Evolutionary conservation across 2,888 invertebrate genomes (phyloP).

Genomic region (Sarcophaga rosellei): DNA sequence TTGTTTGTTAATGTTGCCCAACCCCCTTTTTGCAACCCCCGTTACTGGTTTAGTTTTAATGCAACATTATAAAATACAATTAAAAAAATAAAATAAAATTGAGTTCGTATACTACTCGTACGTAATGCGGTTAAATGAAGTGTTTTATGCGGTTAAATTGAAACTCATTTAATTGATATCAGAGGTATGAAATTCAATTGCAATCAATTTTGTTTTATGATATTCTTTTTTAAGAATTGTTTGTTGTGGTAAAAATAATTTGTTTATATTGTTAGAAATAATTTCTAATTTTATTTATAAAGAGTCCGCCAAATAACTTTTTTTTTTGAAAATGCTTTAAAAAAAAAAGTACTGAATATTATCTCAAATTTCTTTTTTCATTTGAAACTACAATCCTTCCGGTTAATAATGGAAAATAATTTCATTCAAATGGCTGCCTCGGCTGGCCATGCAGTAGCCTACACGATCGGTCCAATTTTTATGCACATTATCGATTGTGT

Average conservation of each 20-base stretch:
- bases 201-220: not conserved
- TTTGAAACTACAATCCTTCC: too few species aligned
- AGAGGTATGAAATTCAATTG: not conserved
- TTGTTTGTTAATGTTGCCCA: not conserved
- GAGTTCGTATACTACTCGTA: not conserved
- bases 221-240: not conserved
- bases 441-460: too few species aligned
- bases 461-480: too few species aligned
- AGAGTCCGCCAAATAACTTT: too few species aligned
- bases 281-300: too few species aligned
- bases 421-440: too few species aligned
- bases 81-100: not conserved
- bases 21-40: slow-evolving; percentile 26
- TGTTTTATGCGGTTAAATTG: slow-evolving; percentile 43
- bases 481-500: too few species aligned
- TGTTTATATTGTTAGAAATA: not conserved
- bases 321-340: too few species aligned
- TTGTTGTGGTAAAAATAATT: not conserved
- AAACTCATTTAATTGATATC: slow-evolving; percentile 9
- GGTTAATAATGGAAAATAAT: too few species aligned
- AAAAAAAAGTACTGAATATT: too few species aligned
- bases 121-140: slow-evolving; percentile 41
- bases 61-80: not conserved
- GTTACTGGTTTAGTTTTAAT: slow-evolving; percentile 4
- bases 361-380: too few species aligned